Evolutionary conservation across 2,888 invertebrate genomes (phyloP).

Genomic region (Rugalucina vietnamica): DNA sequence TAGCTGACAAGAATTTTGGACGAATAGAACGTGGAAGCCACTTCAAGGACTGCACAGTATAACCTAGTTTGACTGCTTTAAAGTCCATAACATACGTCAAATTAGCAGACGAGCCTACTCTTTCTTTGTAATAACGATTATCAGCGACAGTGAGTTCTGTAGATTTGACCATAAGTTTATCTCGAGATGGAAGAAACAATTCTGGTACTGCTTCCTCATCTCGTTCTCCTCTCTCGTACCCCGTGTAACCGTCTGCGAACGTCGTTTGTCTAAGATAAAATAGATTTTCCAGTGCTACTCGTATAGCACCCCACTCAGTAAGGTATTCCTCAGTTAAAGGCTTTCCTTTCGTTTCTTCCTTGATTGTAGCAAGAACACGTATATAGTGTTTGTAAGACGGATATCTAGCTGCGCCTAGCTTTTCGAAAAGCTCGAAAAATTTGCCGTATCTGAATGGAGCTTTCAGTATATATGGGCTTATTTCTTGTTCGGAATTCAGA

Average conservation of each 20-base stretch:
- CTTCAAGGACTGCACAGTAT: not conserved
- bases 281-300: not conserved
- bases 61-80: not conserved
- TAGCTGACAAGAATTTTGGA: not conserved
- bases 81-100: not conserved
- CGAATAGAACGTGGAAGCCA: not conserved
- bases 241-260: not conserved
- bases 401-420: conserved; percentile 37
- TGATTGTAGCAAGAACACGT: not conserved
- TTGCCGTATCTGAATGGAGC: conserved; percentile 48
- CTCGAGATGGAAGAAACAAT: not conserved
- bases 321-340: not conserved
- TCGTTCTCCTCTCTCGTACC: no score
- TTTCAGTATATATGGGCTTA: conserved; percentile 52
- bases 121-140: not conserved
- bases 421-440: conserved; percentile 44
- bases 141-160: not conserved
- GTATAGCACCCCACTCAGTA: not conserved
- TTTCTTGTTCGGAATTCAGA: conserved; percentile 23
- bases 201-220: not conserved
- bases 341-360: not conserved
- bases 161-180: not conserved
- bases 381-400: not conserved
- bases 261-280: not conserved
- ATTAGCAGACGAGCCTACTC: not conserved